A percentile compares a stretch with the other conserved stretches of the same genome.
Conservation (phyloP, 2,888 invertebrate genomes). For the Dynastes grantii region DNA sequence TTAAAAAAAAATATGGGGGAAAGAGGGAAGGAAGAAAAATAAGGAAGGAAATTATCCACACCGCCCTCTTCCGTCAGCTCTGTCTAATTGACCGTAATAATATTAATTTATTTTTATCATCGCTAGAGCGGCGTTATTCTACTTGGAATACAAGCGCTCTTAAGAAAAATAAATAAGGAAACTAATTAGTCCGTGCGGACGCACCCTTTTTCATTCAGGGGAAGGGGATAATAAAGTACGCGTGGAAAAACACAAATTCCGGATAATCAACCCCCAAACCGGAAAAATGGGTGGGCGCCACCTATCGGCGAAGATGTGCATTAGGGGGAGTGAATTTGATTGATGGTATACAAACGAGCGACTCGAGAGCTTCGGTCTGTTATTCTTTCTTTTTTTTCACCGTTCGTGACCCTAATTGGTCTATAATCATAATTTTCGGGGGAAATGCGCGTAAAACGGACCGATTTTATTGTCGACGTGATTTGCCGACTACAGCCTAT, state of each 20-base stretch:
- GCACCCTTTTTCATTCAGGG: neutral
- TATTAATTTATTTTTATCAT: slow-evolving; percentile 28
- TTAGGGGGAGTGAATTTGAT: slow-evolving; percentile 1
- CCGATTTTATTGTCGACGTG: slow-evolving; percentile 11
- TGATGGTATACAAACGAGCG: slow-evolving; percentile 26
- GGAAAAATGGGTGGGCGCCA: neutral
- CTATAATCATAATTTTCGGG: slow-evolving; percentile 9
- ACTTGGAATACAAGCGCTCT: no score
- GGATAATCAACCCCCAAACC: neutral
- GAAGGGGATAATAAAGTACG: neutral
- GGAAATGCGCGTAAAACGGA: slow-evolving; percentile 1
- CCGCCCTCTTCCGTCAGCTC: no score
- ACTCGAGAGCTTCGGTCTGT: neutral
- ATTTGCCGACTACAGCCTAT: neutral
- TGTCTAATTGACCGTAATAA: slow-evolving; percentile 26
- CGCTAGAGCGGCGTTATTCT: neutral
- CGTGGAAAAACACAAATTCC: slow-evolving; percentile 17
- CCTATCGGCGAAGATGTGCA: no score
- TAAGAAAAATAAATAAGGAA: slow-evolving; percentile 14
- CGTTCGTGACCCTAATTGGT: slow-evolving; percentile 1
- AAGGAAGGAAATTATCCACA: slow-evolving; percentile 1
- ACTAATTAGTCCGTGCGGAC: neutral
- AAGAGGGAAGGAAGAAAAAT: neutral
- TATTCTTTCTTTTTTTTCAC: neutral
- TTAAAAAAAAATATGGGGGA: no score